Base-by-base conservation (phyloP, 2,797 vertebrate genomes). In the Cygnus olor region DNA sequence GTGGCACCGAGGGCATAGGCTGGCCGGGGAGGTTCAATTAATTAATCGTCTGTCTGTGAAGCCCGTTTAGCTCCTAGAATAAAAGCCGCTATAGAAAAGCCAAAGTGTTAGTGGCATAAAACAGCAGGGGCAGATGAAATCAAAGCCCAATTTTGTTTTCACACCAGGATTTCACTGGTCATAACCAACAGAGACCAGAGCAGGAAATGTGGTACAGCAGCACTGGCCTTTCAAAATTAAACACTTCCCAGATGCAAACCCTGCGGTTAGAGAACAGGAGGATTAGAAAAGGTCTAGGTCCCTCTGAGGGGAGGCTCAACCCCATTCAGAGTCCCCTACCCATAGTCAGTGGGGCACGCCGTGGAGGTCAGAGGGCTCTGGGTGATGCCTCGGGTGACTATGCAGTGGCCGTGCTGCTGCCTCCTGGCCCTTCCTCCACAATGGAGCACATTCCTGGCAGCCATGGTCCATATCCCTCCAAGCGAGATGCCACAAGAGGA, bases 21-120 rank as follows among this genome's bases (percentile, higher is more conserved):
- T 60, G 92, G 82, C 21, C 61, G 34, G 57, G 53, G 88, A 92
- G 82, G 54, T 77, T 68, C 88, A 34, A 61, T 95, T 94, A 96
- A 96, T 95, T 95, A 96, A 95, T 92, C 88, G 91, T 65, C 88
- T 94, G 92, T 96, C 94, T 93, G 96, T 85, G 94, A 96, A 96
- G 93, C 76, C 94, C 51, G 1, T 96, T 97, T 92, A 96, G 85
- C 86, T 96, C 82, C 84, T 81, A 92, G 92, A 94, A 95, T 94
- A 95, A 97, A 95, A 95, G 92, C 89, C 3, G 13, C 89, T 85
- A 45, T 83, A 86, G 76, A 90, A 95, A 93, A 72, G 72, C 65
- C 65, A 54, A 85, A 94, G 89, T 76, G 85, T 90, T 87, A 93
- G 88, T 88, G 79, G 83, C 14, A 58, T 70, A 88, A 93, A 96